Evolutionary conservation across 2,888 invertebrate genomes (phyloP), one percentile per base, ranked within the genome.

Genomic region (Belgica antarctica): DNA sequence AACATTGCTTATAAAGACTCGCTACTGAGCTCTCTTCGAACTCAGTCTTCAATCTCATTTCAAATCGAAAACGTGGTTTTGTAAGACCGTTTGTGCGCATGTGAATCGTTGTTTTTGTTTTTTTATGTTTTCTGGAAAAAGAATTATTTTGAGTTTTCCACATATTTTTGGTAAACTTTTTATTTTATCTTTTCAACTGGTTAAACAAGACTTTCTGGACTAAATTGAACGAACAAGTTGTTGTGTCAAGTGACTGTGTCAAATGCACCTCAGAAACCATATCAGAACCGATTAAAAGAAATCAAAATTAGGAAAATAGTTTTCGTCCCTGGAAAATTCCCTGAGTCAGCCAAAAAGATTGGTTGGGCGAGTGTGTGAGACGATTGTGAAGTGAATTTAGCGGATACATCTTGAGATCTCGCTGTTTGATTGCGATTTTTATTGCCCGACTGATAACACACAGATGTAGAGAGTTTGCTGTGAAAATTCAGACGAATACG

Each of bases 41-140:
- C 25, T 59, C n/a, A 59, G 59, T 59, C 59, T 59, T 59, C 52
- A 52, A 52, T 59, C 59, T 59, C 25, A n/a, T 25, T 59, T 59
- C 59, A 19, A 59, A 19, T 22, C 5, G 59, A 59, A 59, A 59
- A 59, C 59, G 59, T 59, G 59, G n/a, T n/a, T 27, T 15, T 27
- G 27, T 5, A 59, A n/a, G n/a, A 59, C n/a, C 59, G n/a, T 12
- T 46, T 59, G 59, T 59, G 68, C 68, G 68, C 68, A 68, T 68
- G 68, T 68, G 28, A 68, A 47, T 15, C 24, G 52, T 68, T 68
- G 68, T 68, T 68, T 68, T 57, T 57, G 27, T 25, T 57, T 47
- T 68, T 28, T 52, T 68, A 27, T 31, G 52, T 59, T 52, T 22
- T 59, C 59, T 59, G 59, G 59, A 59, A 59, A 59, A 59, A 59